These are phyloP conservation scores for Tribolium freemani DNA, from an alignment of 2,888 invertebrate genomes.

Conservation along the genomic window DNA sequence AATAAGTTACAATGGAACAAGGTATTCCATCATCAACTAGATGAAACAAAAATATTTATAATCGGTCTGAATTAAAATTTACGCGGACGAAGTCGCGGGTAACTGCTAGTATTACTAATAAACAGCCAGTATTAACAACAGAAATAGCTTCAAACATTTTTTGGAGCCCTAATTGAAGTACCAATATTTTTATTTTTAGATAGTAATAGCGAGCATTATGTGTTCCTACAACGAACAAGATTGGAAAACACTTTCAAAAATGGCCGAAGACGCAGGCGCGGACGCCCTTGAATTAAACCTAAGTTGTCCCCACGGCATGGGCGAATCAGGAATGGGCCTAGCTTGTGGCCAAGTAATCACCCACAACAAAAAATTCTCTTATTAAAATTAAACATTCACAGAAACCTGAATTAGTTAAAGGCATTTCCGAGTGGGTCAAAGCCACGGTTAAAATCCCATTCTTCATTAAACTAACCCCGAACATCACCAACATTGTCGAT, in stretches of 20 bases:
- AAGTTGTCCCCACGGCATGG: constrained; percentile 99
- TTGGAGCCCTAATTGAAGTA: neutral
- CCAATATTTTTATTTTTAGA: constrained; percentile 68
- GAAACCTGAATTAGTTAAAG: constrained; percentile 88
- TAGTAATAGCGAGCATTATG: constrained; percentile 96
- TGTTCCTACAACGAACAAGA: constrained; percentile 88
- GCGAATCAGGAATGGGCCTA: constrained; percentile 97
- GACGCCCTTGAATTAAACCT: constrained; percentile 97
- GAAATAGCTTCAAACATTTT: too few relatives aligned
- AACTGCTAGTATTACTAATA: too few relatives aligned
- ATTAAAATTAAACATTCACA: constrained; percentile 60
- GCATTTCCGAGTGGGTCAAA: constrained; percentile 93
- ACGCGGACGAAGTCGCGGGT: too few relatives aligned
- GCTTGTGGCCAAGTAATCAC: constrained; percentile 92
- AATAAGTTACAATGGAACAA: too few relatives aligned
- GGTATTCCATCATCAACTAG: too few relatives aligned
- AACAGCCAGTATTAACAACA: too few relatives aligned
- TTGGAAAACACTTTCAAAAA: constrained; percentile 86
- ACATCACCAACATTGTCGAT: constrained; percentile 92
- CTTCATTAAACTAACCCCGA: constrained; percentile 97
- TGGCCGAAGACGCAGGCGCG: constrained; percentile 86
- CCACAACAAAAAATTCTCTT: neutral
- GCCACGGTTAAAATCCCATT: constrained; percentile 91
- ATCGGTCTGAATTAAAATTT: too few relatives aligned
- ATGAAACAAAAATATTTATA: too few relatives aligned